Percentiles rank a stretch among this genome's conserved stretches.
phyloP scores from a whole-genome alignment of 2,113 vertebrate genomes.

The Vidua chalybeata region DNA sequence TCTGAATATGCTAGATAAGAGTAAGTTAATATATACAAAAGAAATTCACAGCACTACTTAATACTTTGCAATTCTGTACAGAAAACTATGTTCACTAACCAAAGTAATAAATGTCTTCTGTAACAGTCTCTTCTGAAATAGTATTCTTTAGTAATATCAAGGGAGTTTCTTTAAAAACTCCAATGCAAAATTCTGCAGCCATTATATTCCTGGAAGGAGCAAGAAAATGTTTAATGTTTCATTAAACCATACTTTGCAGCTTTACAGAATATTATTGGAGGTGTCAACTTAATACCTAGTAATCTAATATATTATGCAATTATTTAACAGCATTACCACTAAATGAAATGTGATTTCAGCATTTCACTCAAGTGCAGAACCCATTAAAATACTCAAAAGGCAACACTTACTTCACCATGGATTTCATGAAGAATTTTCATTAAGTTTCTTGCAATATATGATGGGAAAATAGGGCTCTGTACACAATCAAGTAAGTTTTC shows the following conservation, averaged over 20 bases:
- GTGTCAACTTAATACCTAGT: background rate
- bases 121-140: background rate
- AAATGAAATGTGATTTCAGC: background rate
- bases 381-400: background rate
- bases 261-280: background rate
- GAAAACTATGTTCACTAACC: background rate
- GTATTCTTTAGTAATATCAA: background rate
- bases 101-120: background rate
- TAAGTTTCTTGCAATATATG: constrained; percentile 80
- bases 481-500: constrained; percentile 78
- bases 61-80: background rate
- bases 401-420: constrained; percentile 77
- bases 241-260: background rate
- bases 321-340: background rate
- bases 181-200: background rate
- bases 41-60: background rate
- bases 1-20: background rate
- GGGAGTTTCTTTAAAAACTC: background rate
- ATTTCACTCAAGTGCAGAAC: background rate
- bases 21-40: background rate
- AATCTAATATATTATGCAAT: background rate
- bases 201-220: background rate
- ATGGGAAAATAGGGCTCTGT: constrained; percentile 76
- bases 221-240: background rate
- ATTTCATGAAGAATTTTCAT: constrained; percentile 79